Base-by-base conservation (phyloP, 2,113 vertebrate genomes). In the Addax nasomaculatus region DNA sequence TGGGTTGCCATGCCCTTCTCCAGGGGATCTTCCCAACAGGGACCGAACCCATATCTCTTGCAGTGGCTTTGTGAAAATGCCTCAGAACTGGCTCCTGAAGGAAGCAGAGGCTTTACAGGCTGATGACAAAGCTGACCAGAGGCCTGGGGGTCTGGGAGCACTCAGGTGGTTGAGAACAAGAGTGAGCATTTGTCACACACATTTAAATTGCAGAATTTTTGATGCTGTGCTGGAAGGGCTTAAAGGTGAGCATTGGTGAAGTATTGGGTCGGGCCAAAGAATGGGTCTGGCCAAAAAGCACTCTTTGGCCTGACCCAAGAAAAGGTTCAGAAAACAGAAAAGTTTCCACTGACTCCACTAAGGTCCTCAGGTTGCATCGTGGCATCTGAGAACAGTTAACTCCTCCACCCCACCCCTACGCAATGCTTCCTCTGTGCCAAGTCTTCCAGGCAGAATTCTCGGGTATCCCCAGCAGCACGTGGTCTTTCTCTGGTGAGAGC, bases 391-490 rank as follows among this genome's bases (percentile, higher is more conserved):
- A 93, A 27, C 45, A 7, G 7, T 27, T 87, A 16, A 8, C 51
- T 36, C 30, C 36, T 29, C 23, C 15, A 1, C 21, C 11, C 36
- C 36, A 43, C 14, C 7, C 7, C 5, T 6, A 1, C 1, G 6
- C 6, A 0, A 73, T 1, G 29, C 16, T 78, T 83, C 30, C 36
- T 30, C 2, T 14, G 1, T 1, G 14, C 55, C 64, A 2, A 7
- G 11, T 36, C 30, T 55, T 14, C 4, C 1, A 30, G 17, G 33
- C 30, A 58, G 47, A 23, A 16, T 30, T 64, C 51, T 25, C 10
- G 1, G 1, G 5, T 8, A 6, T 19, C 8, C 27, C 36, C 0
- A 0, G 30, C 13, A n/a, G 45, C 53, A n/a, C 13, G 0, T 0
- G 29, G 9, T 49, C 80, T 53, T 73, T 67, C 55, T 53, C 80